These are phyloP conservation scores for Pampus argenteus DNA, from an alignment of 2,797 vertebrate species.

Conservation along the genomic window DNA sequence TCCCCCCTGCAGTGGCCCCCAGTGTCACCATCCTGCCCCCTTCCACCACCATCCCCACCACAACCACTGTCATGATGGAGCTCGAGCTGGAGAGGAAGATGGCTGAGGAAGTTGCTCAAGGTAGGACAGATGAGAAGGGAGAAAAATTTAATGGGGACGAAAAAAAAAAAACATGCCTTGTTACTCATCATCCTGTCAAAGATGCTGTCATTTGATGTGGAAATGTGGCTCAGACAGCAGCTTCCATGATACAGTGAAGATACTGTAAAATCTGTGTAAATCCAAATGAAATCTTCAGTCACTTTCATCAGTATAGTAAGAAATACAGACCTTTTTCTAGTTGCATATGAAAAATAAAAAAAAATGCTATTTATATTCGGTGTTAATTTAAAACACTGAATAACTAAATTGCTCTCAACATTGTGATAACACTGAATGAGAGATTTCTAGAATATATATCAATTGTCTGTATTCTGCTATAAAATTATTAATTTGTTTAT, in stretches of 20 bases:
- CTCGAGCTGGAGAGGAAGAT: slow-evolving; percentile 63
- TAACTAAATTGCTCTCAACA: neutral
- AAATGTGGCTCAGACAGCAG: slow-evolving; percentile 22
- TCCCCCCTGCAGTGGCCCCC: slow-evolving; percentile 55
- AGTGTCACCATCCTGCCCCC: slow-evolving; percentile 53
- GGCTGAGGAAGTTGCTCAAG: slow-evolving; percentile 59
- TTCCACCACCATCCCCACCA: slow-evolving; percentile 52
- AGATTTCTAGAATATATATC: neutral
- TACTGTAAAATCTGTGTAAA: slow-evolving; percentile 2
- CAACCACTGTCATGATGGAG: slow-evolving; percentile 58
- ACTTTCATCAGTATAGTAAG: slow-evolving; percentile 15
- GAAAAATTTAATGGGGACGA: slow-evolving; percentile 37
- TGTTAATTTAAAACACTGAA: neutral
- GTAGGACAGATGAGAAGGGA: slow-evolving; percentile 46
- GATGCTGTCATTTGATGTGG: slow-evolving; percentile 49
- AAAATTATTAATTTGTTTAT: slow-evolving; percentile 1
- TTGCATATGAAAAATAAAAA: slow-evolving; percentile 13
- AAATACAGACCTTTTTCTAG: slow-evolving; percentile 4
- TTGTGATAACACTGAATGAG: neutral
- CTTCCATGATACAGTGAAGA: slow-evolving; percentile 31
- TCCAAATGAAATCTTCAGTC: slow-evolving; percentile 25
- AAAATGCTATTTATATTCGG: neutral
- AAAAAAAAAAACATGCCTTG: slow-evolving; percentile 1
- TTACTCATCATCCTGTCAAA: slow-evolving; percentile 42
- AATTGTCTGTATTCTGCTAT: neutral